Conservation (phyloP, 1,140 invertebrate genomes). For the Scaptodrosophila lebanonensis region DNA sequence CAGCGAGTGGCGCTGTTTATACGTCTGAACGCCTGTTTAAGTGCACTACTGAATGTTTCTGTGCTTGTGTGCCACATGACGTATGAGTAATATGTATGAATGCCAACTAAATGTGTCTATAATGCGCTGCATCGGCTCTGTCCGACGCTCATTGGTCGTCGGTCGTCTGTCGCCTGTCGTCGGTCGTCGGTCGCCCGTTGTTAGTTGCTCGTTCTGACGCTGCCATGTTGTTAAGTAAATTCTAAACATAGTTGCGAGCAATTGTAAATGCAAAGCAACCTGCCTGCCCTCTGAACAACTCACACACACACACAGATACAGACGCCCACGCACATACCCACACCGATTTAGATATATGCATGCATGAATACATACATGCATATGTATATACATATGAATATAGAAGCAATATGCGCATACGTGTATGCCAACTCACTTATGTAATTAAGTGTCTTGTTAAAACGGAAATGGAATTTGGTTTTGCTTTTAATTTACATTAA, state of each 20-base stretch:
- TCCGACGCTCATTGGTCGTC: conserved; percentile 21
- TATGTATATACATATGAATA: too few relatives aligned
- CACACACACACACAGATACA: conserved; percentile 2
- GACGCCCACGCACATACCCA: neutral
- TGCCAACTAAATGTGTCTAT: conserved; percentile 44
- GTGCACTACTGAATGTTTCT: conserved; percentile 13
- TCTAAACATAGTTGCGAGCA: conserved; percentile 32
- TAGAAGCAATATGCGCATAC: neutral
- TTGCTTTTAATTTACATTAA: conserved; percentile 72
- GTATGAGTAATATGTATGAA: conserved; percentile 61
- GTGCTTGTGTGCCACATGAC: conserved; percentile 20
- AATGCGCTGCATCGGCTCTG: conserved; percentile 27
- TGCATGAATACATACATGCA: neutral
- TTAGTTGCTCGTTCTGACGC: too few relatives aligned
- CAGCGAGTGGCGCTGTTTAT: conserved; percentile 24
- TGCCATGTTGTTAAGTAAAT: conserved; percentile 34
- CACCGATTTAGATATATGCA: neutral
- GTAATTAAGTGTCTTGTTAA: conserved; percentile 66
- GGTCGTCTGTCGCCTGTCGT: too few relatives aligned
- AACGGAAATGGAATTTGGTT: conserved; percentile 70
- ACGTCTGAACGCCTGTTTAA: conserved; percentile 44
- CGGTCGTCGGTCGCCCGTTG: too few relatives aligned
- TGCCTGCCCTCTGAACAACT: too few relatives aligned
- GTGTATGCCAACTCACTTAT: conserved; percentile 47
- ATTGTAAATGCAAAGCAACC: too few relatives aligned